Evolutionary conservation across 2,113 vertebrate species (phyloP), one percentile per base, ranked within the genome.

Genomic region (Bufo bufo): DNA sequence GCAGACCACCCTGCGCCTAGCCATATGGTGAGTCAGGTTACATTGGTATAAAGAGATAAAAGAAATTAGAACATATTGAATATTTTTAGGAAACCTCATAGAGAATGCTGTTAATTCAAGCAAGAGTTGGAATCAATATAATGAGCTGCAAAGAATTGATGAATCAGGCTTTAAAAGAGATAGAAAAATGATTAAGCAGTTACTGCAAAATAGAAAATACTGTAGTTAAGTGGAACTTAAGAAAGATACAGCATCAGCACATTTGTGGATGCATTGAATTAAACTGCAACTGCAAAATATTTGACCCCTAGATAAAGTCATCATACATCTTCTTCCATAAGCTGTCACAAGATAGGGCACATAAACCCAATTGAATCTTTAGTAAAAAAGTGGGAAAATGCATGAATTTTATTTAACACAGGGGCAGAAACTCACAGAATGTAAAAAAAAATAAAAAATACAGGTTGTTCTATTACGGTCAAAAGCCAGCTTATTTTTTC

Each of bases 401-500:
- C 47, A 52, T 69, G 61, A 47, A 52, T 83, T 66, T 69, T 50
- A 69, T 63, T 82, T 47, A 82, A 82, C 47, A 23, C 81, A 66
- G 45, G 45, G 45, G 61, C 63, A 65, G 65, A 52, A 63, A 45
- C 16, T 77, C 56, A 71, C 23, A 69, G 10, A 83, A 83, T 45
- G 56, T 88, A 50, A 83, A 87, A 59, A 82, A 66, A 61, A 66
- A 72, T 33, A 71, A 5, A 72, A 72, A 72, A 16, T 11, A 33
- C 50, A 84, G 87, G 87, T 84, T 88, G 86, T 83, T 82, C 58
- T 50, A 66, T 77, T 47, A 77, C 45, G 87, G 81, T 84, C 87
- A 84, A 84, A 54, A 88, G 71, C 59, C 71, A 84, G 87, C 84
- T 84, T 84, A 84, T 88, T 88, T 82, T 89, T 84, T 88, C 20